Percentiles rank a stretch among this genome's conserved stretches.
These are phyloP conservation scores for Eonycteris spelaea DNA, from an alignment of 2,113 vertebrate genomes.

Conservation along the genomic window DNA sequence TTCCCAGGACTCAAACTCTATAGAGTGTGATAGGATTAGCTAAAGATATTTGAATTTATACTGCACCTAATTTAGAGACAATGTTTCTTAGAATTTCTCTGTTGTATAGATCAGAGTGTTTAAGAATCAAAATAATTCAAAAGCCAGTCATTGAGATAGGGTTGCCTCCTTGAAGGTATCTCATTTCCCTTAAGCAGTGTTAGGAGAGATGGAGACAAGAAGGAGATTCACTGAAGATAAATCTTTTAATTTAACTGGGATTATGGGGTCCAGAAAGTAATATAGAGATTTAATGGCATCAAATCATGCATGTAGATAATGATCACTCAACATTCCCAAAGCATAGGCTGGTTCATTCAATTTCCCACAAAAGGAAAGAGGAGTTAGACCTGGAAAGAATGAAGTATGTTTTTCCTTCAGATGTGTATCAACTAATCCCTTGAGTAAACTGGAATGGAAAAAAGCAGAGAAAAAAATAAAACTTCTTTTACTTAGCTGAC, in stretches of 20 bases:
- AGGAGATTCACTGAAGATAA: background rate
- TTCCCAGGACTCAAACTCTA: background rate
- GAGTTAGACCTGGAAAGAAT: background rate
- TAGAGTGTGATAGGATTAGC: background rate
- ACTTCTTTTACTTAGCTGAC: background rate
- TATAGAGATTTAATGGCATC: background rate
- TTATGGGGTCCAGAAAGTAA: slow-evolving; percentile 34
- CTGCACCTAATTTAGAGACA: background rate
- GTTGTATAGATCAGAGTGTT: background rate
- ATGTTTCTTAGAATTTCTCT: background rate
- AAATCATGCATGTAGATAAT: background rate
- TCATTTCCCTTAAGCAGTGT: background rate
- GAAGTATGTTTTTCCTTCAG: background rate
- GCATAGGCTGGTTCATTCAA: background rate
- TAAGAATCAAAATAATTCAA: background rate
- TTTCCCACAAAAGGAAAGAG: background rate
- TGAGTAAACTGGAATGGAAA: background rate
- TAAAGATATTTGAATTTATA: background rate
- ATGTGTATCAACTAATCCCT: background rate
- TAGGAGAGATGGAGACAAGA: background rate
- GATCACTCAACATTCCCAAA: background rate
- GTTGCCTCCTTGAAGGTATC: background rate
- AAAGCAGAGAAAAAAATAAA: background rate
- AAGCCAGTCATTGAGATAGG: background rate
- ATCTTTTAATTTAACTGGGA: slow-evolving; percentile 20